Percentiles rank a stretch among this genome's conserved stretches.
Conservation (phyloP, 2,888 invertebrate species). For the Nesidiocoris tenuis region DNA sequence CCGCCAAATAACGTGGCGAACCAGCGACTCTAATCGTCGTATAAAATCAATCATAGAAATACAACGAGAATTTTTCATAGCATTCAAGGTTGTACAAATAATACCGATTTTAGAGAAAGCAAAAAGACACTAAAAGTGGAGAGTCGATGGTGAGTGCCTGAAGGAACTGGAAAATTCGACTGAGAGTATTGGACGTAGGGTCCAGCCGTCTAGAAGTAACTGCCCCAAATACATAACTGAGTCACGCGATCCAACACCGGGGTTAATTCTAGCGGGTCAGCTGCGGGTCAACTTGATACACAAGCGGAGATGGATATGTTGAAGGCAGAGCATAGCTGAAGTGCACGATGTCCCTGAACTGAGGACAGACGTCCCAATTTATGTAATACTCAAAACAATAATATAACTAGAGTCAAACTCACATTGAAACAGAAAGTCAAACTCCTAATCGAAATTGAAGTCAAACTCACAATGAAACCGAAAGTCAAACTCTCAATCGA, state of each 20-base stretch:
- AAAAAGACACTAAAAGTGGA: too few species aligned
- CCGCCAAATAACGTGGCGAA: conserved; percentile 21
- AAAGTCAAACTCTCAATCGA: too few species aligned
- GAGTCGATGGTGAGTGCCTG: not conserved
- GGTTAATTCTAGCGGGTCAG: conserved; percentile 26
- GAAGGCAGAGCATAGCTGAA: not conserved
- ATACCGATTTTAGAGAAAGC: too few species aligned
- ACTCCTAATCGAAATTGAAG: too few species aligned
- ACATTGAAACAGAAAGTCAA: too few species aligned
- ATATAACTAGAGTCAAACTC: not conserved
- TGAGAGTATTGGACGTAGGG: not conserved
- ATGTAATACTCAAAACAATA: not conserved
- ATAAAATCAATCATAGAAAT: conserved; percentile 8
- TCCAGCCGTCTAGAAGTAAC: conserved; percentile 4
- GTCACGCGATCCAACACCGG: conserved; percentile 27
- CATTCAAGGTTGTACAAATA: conserved; percentile 18
- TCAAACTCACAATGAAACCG: too few species aligned
- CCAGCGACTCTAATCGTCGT: conserved; percentile 17
- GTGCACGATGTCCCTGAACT: not conserved
- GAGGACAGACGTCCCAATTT: not conserved
- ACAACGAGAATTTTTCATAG: conserved; percentile 36
- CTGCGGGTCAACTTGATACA: conserved; percentile 31
- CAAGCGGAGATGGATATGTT: not conserved
- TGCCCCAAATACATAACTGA: conserved; percentile 38
- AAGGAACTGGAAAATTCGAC: not conserved